Evolutionary conservation across 2,797 vertebrate species (phyloP).

Genomic region (Alfaro cultratus): DNA sequence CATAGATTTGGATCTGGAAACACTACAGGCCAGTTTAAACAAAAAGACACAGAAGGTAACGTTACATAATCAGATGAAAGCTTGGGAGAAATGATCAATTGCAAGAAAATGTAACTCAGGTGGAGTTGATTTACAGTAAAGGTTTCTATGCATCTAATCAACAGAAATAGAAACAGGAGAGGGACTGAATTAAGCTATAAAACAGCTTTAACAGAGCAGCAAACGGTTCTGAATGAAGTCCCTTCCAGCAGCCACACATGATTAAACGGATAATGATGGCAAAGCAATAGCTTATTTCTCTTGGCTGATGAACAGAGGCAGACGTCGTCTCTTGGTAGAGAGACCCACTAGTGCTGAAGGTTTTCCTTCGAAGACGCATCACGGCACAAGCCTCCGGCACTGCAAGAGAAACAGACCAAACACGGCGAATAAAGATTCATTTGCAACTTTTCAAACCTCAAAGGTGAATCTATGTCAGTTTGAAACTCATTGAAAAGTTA

Average conservation of each 20-base stretch:
- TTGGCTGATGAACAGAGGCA: constrained; percentile 19
- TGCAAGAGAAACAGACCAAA: constrained; percentile 48
- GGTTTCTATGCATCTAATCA: constrained; percentile 27
- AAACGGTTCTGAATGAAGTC: constrained; percentile 17
- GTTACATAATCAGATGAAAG: constrained; percentile 14
- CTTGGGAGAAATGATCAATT: constrained; percentile 1
- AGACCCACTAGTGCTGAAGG: constrained; percentile 4
- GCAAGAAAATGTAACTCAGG: constrained; percentile 29
- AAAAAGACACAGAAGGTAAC: background rate
- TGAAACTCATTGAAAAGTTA: background rate
- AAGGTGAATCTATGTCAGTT: background rate
- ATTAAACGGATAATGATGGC: constrained; percentile 7
- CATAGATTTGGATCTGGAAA: constrained; percentile 12
- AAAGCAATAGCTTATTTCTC: constrained; percentile 16
- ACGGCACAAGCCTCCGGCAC: constrained; percentile 32
- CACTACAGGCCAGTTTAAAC: constrained; percentile 1
- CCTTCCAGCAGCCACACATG: constrained; percentile 21
- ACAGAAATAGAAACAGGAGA: constrained; percentile 1
- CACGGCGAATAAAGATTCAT: background rate
- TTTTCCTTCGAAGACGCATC: constrained; percentile 36
- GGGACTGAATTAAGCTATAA: constrained; percentile 8
- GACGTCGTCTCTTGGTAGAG: constrained; percentile 21
- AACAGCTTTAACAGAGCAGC: constrained; percentile 16
- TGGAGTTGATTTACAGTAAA: background rate
- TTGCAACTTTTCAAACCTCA: background rate